These are phyloP conservation scores for Meleagris gallopavo DNA, from an alignment of 2,113 vertebrate species.

Conservation along the genomic window DNA sequence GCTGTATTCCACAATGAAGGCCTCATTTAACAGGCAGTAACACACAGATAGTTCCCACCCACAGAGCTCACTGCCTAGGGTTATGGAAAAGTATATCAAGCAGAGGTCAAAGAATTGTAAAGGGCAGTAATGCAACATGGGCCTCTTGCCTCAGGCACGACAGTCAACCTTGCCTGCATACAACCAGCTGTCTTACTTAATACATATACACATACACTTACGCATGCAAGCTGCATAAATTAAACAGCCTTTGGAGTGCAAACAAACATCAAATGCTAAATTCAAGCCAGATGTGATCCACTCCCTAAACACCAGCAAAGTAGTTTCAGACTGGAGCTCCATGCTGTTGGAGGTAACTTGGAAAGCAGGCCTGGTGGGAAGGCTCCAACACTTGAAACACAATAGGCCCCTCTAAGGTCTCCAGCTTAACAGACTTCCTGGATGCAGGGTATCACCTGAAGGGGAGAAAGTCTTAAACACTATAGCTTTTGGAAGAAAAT, in stretches of 20 bases:
- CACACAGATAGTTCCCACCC: slow-evolving; percentile 40
- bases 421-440: not conserved
- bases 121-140: slow-evolving; percentile 39
- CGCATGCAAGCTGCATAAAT: not conserved
- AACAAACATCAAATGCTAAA: slow-evolving; percentile 46
- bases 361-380: not conserved
- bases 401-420: not conserved
- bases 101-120: slow-evolving; percentile 38
- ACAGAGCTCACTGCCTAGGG: slow-evolving; percentile 44
- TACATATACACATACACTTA: not conserved
- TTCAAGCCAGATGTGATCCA: slow-evolving; percentile 37
- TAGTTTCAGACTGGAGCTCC: not conserved
- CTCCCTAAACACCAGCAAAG: not conserved
- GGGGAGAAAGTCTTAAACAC: not conserved
- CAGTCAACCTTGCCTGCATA: slow-evolving; percentile 42
- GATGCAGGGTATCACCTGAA: not conserved
- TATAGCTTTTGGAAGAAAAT: not conserved
- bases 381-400: not conserved
- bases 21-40: slow-evolving; percentile 16
- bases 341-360: not conserved
- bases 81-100: slow-evolving; percentile 66
- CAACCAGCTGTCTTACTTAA: slow-evolving; percentile 30
- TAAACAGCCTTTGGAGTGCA: not conserved
- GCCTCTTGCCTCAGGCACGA: slow-evolving; percentile 40
- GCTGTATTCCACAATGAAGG: not conserved